Base-by-base conservation (phyloP, 2,797 vertebrate species). In the Myoxocephalus aenaeus region DNA sequence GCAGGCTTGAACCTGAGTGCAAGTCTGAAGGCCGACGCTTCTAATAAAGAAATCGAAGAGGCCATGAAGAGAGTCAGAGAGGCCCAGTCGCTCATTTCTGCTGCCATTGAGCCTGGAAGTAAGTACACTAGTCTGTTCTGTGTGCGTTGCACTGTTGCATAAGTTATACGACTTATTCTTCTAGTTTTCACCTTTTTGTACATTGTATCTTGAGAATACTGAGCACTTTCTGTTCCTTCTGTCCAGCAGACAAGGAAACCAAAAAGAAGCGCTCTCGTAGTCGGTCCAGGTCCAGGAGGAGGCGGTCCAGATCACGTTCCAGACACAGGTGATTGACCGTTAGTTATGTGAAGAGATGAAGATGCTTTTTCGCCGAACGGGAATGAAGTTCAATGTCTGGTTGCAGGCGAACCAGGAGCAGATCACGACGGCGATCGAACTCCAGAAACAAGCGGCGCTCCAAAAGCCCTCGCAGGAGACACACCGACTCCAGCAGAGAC, bases 41-140 rank as follows among this genome's bases (percentile, higher is more conserved):
- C 97, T 70, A 98, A 96, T 89, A 99, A 98, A 92, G 97, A 99
- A 91, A 99, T 99, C n/a, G 98, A 99, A 91, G 98, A 99, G 88
- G 98, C 98, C 25, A 99, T 99, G 98, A 99, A 99, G 88, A 95
- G 98, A 90, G 97, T 99, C 58, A 88, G 97, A 87, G 98, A 99
- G 94, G 98, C 98, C 77, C 98, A 99, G 94, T 99, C 98, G 0
- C 86, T 99, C 77, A 99, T 99, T 82, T 99, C 98, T 87, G 98
- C 98, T 85, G 98, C 98, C 56, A 99, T 99, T 34, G 98, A 99
- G 88, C 97, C 98, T 78, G 97, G 97, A 94, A 95, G 95, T 96
- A 62, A 94, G 94, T 93, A 27, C 22, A 27, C 20, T 20, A 7
- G 3, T 59, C 29, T 34, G 18, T 11, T 62, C 42, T 77, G 36